These are phyloP conservation scores for Brienomyrus brachyistius DNA, from an alignment of 2,113 vertebrate genomes.

Conservation along the genomic window DNA sequence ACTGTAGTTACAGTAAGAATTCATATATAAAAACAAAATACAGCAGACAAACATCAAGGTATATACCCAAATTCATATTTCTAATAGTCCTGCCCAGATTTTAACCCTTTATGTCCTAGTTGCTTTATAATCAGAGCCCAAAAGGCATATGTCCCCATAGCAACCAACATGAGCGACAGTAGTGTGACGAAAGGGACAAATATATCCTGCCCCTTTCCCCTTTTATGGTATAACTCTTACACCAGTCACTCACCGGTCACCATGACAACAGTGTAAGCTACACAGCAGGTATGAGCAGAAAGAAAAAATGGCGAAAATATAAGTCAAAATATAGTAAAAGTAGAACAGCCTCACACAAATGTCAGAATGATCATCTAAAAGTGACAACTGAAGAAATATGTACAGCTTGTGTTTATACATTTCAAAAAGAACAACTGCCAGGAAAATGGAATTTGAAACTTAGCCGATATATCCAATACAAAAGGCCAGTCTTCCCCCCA, in stretches of 20 bases:
- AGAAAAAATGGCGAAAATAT: slow-evolving; percentile 45
- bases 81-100: slow-evolving; percentile 53
- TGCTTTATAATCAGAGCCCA: slow-evolving; percentile 54
- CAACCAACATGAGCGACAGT: slow-evolving; percentile 23
- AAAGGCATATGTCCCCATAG: slow-evolving; percentile 69
- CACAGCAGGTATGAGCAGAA: slow-evolving; percentile 32
- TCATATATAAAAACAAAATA: slow-evolving; percentile 76
- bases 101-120: slow-evolving; percentile 48
- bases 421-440: not conserved
- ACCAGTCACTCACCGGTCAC: slow-evolving; percentile 21
- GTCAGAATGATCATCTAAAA: slow-evolving; percentile 57
- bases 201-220: not conserved
- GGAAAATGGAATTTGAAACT: not conserved
- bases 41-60: slow-evolving; percentile 62
- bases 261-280: slow-evolving; percentile 44
- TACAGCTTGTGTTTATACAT: slow-evolving; percentile 61
- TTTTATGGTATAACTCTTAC: not conserved
- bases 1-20: slow-evolving; percentile 98
- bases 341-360: slow-evolving; percentile 53
- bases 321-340: slow-evolving; percentile 23
- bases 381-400: slow-evolving; percentile 69
- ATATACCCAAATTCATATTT: not conserved
- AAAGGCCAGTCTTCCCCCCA: slow-evolving; percentile 99
- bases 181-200: not conserved
- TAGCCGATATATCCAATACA: slow-evolving; percentile 58